Evolutionary conservation across 2,113 vertebrate species (phyloP).

Genomic region (Ardeotis arabs): DNA sequence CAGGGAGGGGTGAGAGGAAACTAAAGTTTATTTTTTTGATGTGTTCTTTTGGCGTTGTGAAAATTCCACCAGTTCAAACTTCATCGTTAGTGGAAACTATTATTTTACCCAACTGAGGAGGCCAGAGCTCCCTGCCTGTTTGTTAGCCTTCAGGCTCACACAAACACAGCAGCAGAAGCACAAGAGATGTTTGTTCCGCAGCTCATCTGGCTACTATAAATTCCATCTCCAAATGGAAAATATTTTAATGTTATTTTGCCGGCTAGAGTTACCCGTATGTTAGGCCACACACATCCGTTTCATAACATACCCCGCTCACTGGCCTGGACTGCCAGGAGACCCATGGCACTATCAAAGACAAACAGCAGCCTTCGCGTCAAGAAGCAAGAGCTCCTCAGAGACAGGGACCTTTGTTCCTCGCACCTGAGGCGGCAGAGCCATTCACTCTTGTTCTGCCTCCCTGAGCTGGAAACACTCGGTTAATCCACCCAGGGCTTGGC

Average conservation of each 20-base stretch:
- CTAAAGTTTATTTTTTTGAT: constrained; percentile 34
- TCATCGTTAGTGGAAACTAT: constrained; percentile 50
- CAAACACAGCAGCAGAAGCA: constrained; percentile 51
- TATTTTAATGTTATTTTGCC: constrained; percentile 57
- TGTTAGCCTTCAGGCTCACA: constrained; percentile 64
- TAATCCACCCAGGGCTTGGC: neutral
- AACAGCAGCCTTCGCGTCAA: neutral
- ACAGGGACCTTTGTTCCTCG: rapidly evolving
- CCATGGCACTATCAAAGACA: neutral
- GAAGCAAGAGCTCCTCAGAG: neutral
- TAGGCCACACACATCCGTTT: constrained; percentile 47
- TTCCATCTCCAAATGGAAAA: constrained; percentile 65
- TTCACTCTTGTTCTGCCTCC: neutral
- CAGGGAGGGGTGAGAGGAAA: constrained; percentile 35
- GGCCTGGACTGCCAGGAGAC: neutral
- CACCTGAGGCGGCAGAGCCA: neutral
- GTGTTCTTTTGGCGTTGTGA: neutral
- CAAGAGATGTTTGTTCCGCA: constrained; percentile 57
- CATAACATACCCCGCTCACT: neutral
- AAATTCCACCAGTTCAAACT: constrained; percentile 8
- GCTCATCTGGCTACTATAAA: constrained; percentile 62
- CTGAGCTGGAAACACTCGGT: neutral
- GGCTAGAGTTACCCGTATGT: constrained; percentile 42
- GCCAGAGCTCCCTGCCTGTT: constrained; percentile 57
- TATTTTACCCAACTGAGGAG: constrained; percentile 2